Evolutionary conservation across 2,797 vertebrate genomes (phyloP).

Genomic region (Pseudochirops cupreus): DNA sequence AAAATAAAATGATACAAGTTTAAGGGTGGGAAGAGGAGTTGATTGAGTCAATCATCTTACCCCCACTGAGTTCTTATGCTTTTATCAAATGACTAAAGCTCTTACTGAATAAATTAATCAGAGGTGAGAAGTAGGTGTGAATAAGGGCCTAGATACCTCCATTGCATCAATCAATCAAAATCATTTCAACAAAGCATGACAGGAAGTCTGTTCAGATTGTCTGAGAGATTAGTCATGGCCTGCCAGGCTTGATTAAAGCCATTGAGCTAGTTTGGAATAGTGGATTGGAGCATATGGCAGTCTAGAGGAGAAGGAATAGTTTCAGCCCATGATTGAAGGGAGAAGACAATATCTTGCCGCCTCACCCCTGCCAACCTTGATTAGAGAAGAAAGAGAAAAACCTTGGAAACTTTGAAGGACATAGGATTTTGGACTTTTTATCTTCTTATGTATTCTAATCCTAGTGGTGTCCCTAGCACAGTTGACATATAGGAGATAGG

Average conservation of each 20-base stretch:
- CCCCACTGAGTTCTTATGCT: neutral
- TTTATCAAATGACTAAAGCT: neutral
- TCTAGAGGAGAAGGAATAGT: neutral
- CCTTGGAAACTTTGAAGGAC: neutral
- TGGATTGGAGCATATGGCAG: neutral
- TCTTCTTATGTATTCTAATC: neutral
- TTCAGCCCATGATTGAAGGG: neutral
- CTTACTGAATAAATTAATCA: neutral
- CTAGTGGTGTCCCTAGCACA: neutral
- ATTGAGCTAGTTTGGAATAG: neutral
- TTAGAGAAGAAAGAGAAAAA: neutral
- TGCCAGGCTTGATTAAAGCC: neutral
- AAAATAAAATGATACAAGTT: neutral
- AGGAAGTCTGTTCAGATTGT: constrained; percentile 10
- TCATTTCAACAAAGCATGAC: neutral
- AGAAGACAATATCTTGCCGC: neutral
- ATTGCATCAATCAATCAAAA: neutral
- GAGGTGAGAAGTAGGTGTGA: neutral
- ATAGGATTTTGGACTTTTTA: neutral
- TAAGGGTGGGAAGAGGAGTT: neutral
- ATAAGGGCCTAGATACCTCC: neutral
- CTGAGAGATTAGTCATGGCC: neutral
- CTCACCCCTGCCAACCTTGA: neutral
- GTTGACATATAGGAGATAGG: neutral
- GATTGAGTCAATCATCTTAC: neutral